A percentile compares a stretch with the other conserved stretches of the same genome.
Conservation (phyloP, 2,888 invertebrate species). For the Hylaea fasciaria region DNA sequence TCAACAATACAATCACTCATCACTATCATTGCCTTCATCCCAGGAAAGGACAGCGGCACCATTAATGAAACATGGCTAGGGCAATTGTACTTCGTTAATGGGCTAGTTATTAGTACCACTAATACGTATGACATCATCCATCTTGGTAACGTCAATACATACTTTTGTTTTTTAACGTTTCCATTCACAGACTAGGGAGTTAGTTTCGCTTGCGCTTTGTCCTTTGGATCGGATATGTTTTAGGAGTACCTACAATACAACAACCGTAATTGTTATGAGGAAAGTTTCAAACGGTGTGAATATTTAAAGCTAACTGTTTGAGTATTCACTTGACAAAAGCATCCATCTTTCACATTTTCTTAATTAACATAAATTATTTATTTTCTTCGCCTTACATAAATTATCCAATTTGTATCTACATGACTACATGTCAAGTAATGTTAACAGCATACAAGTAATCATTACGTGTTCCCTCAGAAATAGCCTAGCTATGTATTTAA, state of each 20-base stretch:
- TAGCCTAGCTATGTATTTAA: too few relatives aligned
- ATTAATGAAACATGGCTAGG: constrained; percentile 17
- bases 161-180: not conserved
- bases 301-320: too few relatives aligned
- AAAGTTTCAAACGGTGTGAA: too few relatives aligned
- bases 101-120: constrained; percentile 6
- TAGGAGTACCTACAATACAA: too few relatives aligned
- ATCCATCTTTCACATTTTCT: too few relatives aligned
- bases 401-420: not conserved
- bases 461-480: constrained; percentile 2
- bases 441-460: not conserved
- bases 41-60: constrained; percentile 12
- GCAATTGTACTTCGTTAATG: constrained; percentile 22
- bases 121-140: constrained; percentile 24
- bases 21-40: constrained; percentile 13
- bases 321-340: too few relatives aligned
- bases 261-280: too few relatives aligned
- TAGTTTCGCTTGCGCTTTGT: not conserved
- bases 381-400: not conserved
- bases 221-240: not conserved
- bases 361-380: too few relatives aligned
- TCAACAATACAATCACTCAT: constrained; percentile 14
- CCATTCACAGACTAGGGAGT: not conserved
- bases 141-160: not conserved
- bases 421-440: too few relatives aligned